Percentiles rank a stretch among this genome's conserved stretches.
phyloP scores from a whole-genome alignment of 2,888 invertebrate species.

The Callyntrura guangdongensis region DNA sequence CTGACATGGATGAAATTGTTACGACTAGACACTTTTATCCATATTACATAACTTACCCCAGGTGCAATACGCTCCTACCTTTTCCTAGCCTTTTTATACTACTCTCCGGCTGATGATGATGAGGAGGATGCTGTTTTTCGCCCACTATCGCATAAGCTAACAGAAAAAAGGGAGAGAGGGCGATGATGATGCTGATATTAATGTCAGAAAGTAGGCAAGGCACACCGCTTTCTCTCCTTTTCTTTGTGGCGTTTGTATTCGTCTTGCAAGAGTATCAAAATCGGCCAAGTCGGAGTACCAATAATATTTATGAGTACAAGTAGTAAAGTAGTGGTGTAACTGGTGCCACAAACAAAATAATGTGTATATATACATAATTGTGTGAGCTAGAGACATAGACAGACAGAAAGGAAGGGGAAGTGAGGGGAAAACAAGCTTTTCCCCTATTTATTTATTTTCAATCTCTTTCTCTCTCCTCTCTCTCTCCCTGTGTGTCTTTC shows the following conservation, averaged over 20 bases:
- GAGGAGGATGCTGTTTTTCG: neutral
- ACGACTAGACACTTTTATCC: conserved; percentile 43
- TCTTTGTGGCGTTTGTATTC: neutral
- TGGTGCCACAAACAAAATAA: neutral
- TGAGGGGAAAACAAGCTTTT: conserved; percentile 34
- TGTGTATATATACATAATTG: neutral
- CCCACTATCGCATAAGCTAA: neutral
- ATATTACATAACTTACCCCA: conserved; percentile 50
- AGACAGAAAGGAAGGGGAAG: neutral
- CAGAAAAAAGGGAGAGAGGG: neutral
- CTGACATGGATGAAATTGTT: conserved; percentile 51
- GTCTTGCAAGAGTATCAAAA: neutral
- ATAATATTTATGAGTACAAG: no score
- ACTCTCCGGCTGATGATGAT: conserved; percentile 5
- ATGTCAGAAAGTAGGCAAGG: conserved; percentile 17
- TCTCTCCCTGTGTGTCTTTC: neutral
- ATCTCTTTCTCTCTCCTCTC: conserved; percentile 47
- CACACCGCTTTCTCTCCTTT: neutral
- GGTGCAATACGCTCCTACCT: conserved; percentile 23
- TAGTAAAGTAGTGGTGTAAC: neutral
- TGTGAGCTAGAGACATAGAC: neutral
- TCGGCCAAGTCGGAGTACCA: neutral
- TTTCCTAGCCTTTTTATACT: neutral
- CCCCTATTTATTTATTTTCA: conserved; percentile 54
- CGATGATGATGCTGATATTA: conserved; percentile 26